Percentiles rank a stretch among this genome's conserved stretches.
These are phyloP conservation scores for Struthio camelus DNA, from an alignment of 2,113 vertebrate species.

Conservation along the genomic window DNA sequence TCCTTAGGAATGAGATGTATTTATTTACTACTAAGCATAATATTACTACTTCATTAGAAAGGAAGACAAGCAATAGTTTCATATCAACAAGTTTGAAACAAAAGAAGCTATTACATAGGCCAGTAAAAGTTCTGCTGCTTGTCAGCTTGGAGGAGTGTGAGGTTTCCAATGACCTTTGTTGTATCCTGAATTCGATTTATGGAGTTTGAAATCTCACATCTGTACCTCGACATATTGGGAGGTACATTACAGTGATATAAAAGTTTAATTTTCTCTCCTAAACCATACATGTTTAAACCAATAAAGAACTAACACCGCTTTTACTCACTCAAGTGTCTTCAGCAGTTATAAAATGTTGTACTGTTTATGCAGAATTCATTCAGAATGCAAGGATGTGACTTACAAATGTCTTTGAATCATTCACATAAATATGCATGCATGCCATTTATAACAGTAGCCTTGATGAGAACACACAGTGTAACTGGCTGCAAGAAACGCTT, in stretches of 20 bases:
- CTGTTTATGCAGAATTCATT: conserved; percentile 75
- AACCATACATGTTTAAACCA: conserved; percentile 61
- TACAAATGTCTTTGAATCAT: conserved; percentile 83
- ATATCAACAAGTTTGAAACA: background rate
- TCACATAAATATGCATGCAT: conserved; percentile 82
- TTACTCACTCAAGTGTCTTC: conserved; percentile 53
- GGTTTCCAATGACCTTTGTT: conserved; percentile 44
- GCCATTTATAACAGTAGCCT: conserved; percentile 83
- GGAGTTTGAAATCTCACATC: conserved; percentile 40
- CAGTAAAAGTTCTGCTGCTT: conserved; percentile 14
- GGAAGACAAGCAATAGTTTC: background rate
- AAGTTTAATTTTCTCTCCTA: conserved; percentile 61
- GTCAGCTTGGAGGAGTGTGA: background rate
- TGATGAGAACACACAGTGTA: conserved; percentile 82
- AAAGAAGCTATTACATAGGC: background rate
- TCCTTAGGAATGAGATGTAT: background rate
- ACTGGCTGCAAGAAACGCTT: conserved; percentile 74
- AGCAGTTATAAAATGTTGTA: conserved; percentile 60
- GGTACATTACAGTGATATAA: conserved; percentile 56
- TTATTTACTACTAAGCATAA: background rate
- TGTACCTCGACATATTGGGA: conserved; percentile 59
- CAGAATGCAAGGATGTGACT: conserved; percentile 80
- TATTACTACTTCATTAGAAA: background rate
- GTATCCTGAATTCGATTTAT: conserved; percentile 46
- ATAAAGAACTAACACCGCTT: conserved; percentile 41